Base-by-base conservation (phyloP, 2,113 vertebrate species). In the Eulacestoma nigropectus region DNA sequence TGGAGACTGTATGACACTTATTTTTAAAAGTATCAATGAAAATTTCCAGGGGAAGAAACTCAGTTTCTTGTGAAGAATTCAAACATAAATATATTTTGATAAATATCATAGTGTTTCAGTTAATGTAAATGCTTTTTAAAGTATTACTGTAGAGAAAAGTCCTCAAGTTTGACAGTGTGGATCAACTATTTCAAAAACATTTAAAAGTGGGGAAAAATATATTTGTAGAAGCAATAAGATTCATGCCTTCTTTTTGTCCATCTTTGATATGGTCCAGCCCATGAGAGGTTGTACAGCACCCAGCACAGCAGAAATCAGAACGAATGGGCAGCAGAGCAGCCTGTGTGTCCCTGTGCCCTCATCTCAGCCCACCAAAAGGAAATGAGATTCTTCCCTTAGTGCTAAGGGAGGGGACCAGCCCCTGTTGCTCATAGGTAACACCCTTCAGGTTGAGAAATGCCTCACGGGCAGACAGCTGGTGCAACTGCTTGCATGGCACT, bases 401-500 rank as follows among this genome's bases (percentile, higher is more conserved):
- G 75, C 32, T 29, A 3, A 8, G n/a, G 65, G 46, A 65, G 26
- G 6, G 22, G 6, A 32, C 5, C 35, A 53, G 50, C 6, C n/a
- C 30, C 4, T 3, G 10, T 1, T 69, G 23, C n/a, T 67, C 27
- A 7, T 7, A 16, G 42, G 30, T 15, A 68, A 17, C 10, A 5
- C 16, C 29, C 65, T 69, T n/a, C 26, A 56, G 64, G 9, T 2
- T 33, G 29, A 64, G 73, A 47, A 82, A 26, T 37, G 12, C 46
- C 41, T 68, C 22, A 7, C 12, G 1, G 7, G 60, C 49, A 82
- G 33, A 10, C 5, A 52, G 32, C 23, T 35, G 13, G 23, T 46
- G 33, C 0, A 0, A 2, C 30, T 57, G 53, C 64, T 52, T 18
- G 32, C 39, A 16, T 1, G 0, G 30, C 52, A 26, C 41, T 35